These are phyloP conservation scores for Brachionus angularis DNA, from an alignment of 1,140 invertebrate species.

Conservation along the genomic window DNA sequence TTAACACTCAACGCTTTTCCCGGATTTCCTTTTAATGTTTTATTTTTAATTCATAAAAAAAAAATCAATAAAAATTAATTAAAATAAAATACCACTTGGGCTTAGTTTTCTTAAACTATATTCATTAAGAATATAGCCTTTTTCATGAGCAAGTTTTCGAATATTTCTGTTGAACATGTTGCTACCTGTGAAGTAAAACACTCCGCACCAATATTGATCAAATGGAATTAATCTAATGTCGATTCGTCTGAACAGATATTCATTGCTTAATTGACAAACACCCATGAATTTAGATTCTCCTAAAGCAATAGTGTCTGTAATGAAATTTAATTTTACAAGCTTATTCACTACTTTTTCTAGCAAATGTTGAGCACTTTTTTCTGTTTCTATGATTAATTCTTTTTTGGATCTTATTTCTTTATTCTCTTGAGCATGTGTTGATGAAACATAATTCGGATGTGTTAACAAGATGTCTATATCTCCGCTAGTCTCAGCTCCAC, in stretches of 20 bases:
- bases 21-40: not conserved
- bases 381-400: conserved; percentile 27
- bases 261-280: conserved; percentile 29
- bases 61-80: not conserved
- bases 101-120: conserved; percentile 21
- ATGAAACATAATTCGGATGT: conserved; percentile 64
- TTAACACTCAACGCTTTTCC: conserved; percentile 20
- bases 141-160: conserved; percentile 21
- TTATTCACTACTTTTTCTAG: conserved; percentile 64
- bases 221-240: conserved; percentile 16
- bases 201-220: conserved; percentile 29
- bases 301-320: conserved; percentile 70
- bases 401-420: conserved; percentile 54
- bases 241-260: not conserved
- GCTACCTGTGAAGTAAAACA: conserved; percentile 33
- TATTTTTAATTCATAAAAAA: not conserved
- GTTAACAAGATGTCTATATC: conserved; percentile 73
- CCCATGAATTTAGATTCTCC: conserved; percentile 68
- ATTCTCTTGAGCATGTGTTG: conserved; percentile 46
- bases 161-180: conserved; percentile 17
- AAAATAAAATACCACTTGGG: not conserved
- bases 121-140: conserved; percentile 11
- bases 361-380: conserved; percentile 46
- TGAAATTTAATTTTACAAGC: conserved; percentile 62
- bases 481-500: conserved; percentile 66